Evolutionary conservation across 2,797 vertebrate genomes (phyloP).

Genomic region (Carapus acus): DNA sequence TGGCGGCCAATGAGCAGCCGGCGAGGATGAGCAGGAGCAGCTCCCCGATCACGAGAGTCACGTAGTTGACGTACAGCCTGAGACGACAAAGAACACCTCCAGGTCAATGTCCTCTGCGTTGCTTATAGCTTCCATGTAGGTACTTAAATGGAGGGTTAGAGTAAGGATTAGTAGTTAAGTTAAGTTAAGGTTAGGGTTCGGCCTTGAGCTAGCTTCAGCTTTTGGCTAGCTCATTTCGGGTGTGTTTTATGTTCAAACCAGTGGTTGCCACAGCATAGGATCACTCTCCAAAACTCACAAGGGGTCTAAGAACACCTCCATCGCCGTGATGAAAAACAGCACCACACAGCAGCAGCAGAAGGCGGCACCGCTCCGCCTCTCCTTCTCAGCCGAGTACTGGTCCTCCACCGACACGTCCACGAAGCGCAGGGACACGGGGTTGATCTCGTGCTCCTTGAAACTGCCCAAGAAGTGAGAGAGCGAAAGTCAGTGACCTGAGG

Average conservation of each 20-base stretch:
- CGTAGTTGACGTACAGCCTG: slow-evolving; percentile 86
- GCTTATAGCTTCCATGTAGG: too few relatives aligned
- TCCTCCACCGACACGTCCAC: slow-evolving; percentile 81
- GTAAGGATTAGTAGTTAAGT: too few relatives aligned
- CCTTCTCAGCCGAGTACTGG: slow-evolving; percentile 88
- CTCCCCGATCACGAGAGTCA: slow-evolving; percentile 85
- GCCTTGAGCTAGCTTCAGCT: too few relatives aligned
- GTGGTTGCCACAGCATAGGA: too few relatives aligned
- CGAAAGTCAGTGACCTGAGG: neutral
- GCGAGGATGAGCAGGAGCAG: slow-evolving; percentile 83
- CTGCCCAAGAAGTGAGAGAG: slow-evolving; percentile 56
- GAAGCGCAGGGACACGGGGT: slow-evolving; percentile 79
- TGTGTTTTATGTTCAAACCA: too few relatives aligned
- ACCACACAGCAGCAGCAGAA: slow-evolving; percentile 88
- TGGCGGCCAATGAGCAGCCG: slow-evolving; percentile 84
- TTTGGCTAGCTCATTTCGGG: too few relatives aligned
- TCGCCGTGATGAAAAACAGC: slow-evolving; percentile 81
- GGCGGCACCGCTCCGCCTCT: slow-evolving; percentile 85
- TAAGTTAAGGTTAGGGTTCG: too few relatives aligned
- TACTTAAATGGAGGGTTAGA: too few relatives aligned
- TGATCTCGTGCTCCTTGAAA: slow-evolving; percentile 80
- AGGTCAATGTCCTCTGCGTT: too few relatives aligned
- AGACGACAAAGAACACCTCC: slow-evolving; percentile 25
- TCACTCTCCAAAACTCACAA: slow-evolving; percentile 63
- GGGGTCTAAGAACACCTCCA: slow-evolving; percentile 86